Base-by-base conservation (phyloP, 2,888 invertebrate genomes). In the Lepidochitona cinerea region DNA sequence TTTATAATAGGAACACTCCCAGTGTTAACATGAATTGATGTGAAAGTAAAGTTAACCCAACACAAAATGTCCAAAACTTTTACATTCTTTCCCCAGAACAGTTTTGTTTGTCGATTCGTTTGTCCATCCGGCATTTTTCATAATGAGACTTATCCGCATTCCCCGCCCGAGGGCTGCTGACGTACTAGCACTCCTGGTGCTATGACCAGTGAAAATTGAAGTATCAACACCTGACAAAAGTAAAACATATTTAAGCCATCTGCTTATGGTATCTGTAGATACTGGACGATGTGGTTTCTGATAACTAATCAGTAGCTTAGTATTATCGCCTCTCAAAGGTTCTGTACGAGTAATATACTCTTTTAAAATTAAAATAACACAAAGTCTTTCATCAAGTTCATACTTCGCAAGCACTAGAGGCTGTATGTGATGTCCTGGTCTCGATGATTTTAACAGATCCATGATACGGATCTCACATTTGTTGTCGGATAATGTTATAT, bases 51-150 rank as follows among this genome's bases (percentile, higher is more conserved):
- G n/a, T n/a, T n/a, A n/a, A n/a, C n/a, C n/a, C n/a, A n/a, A n/a
- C n/a, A n/a, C n/a, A n/a, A n/a, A n/a, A n/a, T n/a, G n/a, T n/a
- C n/a, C n/a, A n/a, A n/a, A n/a, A n/a, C n/a, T n/a, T n/a, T n/a
- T n/a, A n/a, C n/a, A n/a, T n/a, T n/a, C n/a, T n/a, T n/a, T n/a
- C n/a, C n/a, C n/a, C n/a, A n/a, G n/a, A n/a, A n/a, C n/a, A n/a
- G n/a, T 70, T 12, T 52, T 23, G 37, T 64, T 72, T 41, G 72
- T 75, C 12, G 33, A n/a, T 35, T 23, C 67, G 54, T 66, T 71
- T n/a, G 69, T 36, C 74, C 76, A 76, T 23, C 76, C 74, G 4
- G 76, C 73, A 36, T 54, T 74, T 33, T 71, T 64, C 59, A 76
- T 37, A 37, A 76, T 76, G 1, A 33, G 36, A 23, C 7, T 6